These are phyloP conservation scores for Pseudochirops cupreus DNA, from an alignment of 2,797 vertebrate species.

Conservation along the genomic window DNA sequence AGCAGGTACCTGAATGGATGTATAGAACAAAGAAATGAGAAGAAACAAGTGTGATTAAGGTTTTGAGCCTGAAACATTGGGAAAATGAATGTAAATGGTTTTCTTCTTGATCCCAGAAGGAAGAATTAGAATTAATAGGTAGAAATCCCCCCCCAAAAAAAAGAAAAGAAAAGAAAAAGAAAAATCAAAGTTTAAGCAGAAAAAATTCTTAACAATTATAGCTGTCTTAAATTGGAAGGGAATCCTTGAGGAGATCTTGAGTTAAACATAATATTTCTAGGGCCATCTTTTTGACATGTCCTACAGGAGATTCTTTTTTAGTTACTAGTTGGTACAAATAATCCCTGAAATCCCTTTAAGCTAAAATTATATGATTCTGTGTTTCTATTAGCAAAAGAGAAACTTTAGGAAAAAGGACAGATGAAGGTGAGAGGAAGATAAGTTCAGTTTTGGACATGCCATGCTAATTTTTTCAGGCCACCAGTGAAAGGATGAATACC, in stretches of 20 bases:
- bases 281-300: neutral
- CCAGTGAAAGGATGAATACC: neutral
- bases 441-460: neutral
- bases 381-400: neutral
- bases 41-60: neutral
- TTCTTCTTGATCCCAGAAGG: neutral
- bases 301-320: neutral
- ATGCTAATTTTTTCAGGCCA: neutral
- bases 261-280: neutral
- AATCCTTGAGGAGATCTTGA: neutral
- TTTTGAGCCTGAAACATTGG: neutral
- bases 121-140: neutral
- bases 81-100: neutral
- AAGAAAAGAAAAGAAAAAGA: no score
- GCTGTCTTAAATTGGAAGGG: neutral
- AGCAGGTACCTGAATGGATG: neutral
- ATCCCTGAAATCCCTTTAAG: neutral
- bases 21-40: neutral
- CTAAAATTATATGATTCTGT: neutral
- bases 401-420: neutral
- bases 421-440: neutral
- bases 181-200: neutral
- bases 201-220: neutral
- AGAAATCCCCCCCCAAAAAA: neutral
- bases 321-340: neutral